Evolutionary conservation across 2,113 vertebrate genomes (phyloP).

Genomic region (Megalops atlanticus): DNA sequence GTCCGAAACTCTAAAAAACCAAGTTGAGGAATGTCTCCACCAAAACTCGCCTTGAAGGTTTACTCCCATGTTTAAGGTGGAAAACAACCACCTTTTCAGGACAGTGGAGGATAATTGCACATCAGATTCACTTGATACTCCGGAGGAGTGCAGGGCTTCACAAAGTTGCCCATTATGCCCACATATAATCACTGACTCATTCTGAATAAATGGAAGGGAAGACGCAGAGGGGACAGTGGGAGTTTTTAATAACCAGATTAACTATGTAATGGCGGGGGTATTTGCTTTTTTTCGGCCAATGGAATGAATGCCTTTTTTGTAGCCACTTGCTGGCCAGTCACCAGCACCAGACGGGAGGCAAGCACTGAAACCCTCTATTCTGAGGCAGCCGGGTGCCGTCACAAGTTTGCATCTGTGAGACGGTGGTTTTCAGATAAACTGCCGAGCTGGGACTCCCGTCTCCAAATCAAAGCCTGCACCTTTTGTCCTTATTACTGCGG

Average conservation of each 20-base stretch:
- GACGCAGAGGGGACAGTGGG: constrained; percentile 5
- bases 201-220: constrained; percentile 3
- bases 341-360: neutral
- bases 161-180: constrained; percentile 1
- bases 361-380: constrained; percentile 17
- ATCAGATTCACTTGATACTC: neutral
- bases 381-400: constrained; percentile 13
- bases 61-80: neutral
- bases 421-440: neutral
- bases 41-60: neutral
- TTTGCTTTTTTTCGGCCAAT: constrained; percentile 25
- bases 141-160: neutral
- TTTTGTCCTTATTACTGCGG: constrained; percentile 11
- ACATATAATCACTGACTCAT: constrained; percentile 19
- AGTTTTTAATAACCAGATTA: constrained; percentile 43
- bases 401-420: constrained; percentile 1
- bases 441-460: neutral
- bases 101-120: neutral
- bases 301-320: constrained; percentile 42
- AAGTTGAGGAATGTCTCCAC: neutral
- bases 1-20: neutral
- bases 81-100: neutral
- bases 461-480: neutral
- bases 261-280: constrained; percentile 42
- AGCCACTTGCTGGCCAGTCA: neutral